Base-by-base conservation (phyloP, 2,888 invertebrate species). In the Gymnoscelis rufifasciata region DNA sequence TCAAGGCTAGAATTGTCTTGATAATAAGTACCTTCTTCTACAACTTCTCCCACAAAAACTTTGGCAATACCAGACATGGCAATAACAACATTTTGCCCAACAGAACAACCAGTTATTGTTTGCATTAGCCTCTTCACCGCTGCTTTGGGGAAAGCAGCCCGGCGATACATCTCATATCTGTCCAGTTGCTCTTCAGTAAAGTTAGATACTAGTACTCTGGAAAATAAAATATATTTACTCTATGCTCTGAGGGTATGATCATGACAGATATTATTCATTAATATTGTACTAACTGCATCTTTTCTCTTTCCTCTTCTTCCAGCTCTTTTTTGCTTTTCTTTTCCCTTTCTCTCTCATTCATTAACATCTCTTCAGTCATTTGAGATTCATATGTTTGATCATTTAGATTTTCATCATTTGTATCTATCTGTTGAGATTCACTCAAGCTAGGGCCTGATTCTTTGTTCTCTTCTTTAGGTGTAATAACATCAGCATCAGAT, bases 11-110 rank as follows among this genome's bases (percentile, higher is more conserved):
- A n/a, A n/a, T n/a, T n/a, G n/a, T n/a, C n/a, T n/a, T n/a, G n/a
- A n/a, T 37, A 14, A 14, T 3, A 54, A 40, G 62, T 86, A 96
- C 97, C 97, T 93, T 98, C 97, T 89, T 99, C 99, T 3, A 99
- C 97, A 47, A 99, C 93, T 90, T 99, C 99, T 12, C 99, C 99
- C 7, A 98, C 97, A 89, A 98, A 99, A 0, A 99, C 98, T 88
- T 99, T 99, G 1, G 99, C 97, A 65, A 99, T 98, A 56, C 99
- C 99, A 10, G 99, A 97, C 96, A 99, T 98, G 0, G 99, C 99
- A 66, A 99, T 99, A 0, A 99, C 98, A 37, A 99, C 99, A 90
- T 99, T 99, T 74, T 99, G 99, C 0, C 98, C 97, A 0, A 99
- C 97, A 0, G 98, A 95, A 71, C 96, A 95, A 0, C 98, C 98